A percentile compares a stretch with the other conserved stretches of the same genome.
Evolutionary conservation across 2,888 invertebrate genomes (phyloP).

Genomic region (Pediacus dermestoides): DNA sequence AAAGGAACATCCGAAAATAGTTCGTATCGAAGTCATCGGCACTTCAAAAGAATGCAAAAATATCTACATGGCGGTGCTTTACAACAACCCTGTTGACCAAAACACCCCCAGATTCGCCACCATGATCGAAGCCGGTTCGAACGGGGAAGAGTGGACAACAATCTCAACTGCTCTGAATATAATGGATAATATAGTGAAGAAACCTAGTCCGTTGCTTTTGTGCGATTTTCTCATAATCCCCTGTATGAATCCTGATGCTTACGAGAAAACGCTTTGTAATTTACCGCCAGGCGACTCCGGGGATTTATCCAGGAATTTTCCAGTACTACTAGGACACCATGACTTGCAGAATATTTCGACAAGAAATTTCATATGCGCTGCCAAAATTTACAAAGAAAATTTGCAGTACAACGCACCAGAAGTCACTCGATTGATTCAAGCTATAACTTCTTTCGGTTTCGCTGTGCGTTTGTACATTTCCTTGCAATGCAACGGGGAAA

Average conservation of each 20-base stretch:
- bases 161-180: conserved; percentile 30
- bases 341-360: conserved; percentile 19
- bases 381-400: conserved; percentile 27
- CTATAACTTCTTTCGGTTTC: conserved; percentile 16
- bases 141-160: conserved; percentile 28
- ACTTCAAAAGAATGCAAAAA: conserved; percentile 21
- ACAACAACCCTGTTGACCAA: conserved; percentile 3
- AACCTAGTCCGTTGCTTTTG: conserved; percentile 19
- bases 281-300: conserved; percentile 3
- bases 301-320: conserved; percentile 26
- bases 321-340: conserved; percentile 24
- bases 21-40: conserved; percentile 23
- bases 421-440: conserved; percentile 18
- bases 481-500: conserved; percentile 25
- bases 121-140: conserved; percentile 31
- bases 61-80: conserved; percentile 18
- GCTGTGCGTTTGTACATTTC: conserved; percentile 27
- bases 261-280: conserved; percentile 20
- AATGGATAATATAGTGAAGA: conserved; percentile 30
- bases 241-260: conserved; percentile 34
- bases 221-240: conserved; percentile 34
- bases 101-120: conserved; percentile 16
- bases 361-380: conserved; percentile 19
- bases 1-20: conserved; percentile 17
- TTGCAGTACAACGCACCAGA: conserved; percentile 19